Conservation (phyloP, 1,140 invertebrate genomes). For the Polypedilum pembai region DNA sequence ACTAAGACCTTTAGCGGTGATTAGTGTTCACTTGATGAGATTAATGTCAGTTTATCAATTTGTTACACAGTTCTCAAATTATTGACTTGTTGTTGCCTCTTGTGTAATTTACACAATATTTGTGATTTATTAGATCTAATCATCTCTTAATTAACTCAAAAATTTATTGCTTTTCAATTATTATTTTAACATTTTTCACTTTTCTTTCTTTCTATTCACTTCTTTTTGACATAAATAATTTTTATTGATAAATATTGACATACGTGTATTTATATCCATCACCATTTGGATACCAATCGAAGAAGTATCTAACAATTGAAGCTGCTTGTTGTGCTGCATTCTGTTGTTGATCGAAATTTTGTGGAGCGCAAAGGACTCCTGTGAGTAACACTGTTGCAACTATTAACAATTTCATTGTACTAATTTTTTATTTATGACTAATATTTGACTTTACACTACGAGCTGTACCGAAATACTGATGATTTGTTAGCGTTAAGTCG, state of each 20-base stretch:
- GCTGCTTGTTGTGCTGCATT: background rate
- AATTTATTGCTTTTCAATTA: background rate
- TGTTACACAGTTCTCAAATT: too few species aligned
- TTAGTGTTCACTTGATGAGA: too few species aligned
- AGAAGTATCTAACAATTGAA: conserved; percentile 18
- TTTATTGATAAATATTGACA: background rate
- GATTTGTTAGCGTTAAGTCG: background rate
- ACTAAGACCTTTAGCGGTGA: too few species aligned
- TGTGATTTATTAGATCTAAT: too few species aligned
- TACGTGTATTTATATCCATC: conserved; percentile 29
- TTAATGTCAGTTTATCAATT: too few species aligned
- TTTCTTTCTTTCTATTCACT: conserved; percentile 3
- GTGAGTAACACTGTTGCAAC: background rate
- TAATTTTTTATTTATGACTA: background rate
- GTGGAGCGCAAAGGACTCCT: conserved; percentile 6
- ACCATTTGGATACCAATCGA: background rate
- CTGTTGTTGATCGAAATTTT: background rate
- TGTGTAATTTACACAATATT: too few species aligned
- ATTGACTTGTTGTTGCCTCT: too few species aligned
- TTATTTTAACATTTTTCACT: background rate
- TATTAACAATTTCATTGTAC: background rate
- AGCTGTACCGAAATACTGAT: background rate
- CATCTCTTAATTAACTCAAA: background rate
- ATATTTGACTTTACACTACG: background rate
- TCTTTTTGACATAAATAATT: conserved; percentile 10